These are phyloP conservation scores for Gymnoscopelus braueri DNA, from an alignment of 2,797 vertebrate species.

Conservation along the genomic window DNA sequence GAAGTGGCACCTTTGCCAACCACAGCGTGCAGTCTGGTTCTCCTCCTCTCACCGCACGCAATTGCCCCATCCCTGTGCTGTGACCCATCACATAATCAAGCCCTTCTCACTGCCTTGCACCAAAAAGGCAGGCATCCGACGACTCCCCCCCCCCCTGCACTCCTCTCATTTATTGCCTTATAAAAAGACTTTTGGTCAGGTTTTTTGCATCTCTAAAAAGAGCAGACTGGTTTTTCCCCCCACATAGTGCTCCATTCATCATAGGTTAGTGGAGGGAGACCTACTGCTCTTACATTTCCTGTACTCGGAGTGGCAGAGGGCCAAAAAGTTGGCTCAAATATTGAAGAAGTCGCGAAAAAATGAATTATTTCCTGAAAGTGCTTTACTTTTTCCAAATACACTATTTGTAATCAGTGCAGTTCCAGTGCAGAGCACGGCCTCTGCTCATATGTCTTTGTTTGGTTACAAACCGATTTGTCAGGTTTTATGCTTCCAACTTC, in stretches of 20 bases:
- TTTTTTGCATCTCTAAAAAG: conserved; percentile 89
- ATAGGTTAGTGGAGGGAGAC: conserved; percentile 84
- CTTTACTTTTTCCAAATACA: conserved; percentile 40
- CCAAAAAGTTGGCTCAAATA: conserved; percentile 89
- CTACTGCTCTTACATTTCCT: conserved; percentile 88
- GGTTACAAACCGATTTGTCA: conserved; percentile 73
- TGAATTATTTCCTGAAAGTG: conserved; percentile 89
- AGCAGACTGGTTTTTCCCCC: conserved; percentile 83
- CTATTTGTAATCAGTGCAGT: conserved; percentile 59
- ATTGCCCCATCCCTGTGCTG: conserved; percentile 43
- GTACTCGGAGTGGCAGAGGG: conserved; percentile 87
- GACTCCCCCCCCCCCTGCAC: conserved; percentile 44
- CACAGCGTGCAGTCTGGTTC: conserved; percentile 62
- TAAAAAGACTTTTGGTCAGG: conserved; percentile 78
- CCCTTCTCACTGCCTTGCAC: conserved; percentile 65
- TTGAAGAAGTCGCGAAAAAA: conserved; percentile 76
- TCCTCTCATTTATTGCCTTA: conserved; percentile 84
- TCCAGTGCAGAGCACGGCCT: conserved; percentile 28
- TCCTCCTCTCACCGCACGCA: conserved; percentile 66
- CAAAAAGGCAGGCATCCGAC: conserved; percentile 67
- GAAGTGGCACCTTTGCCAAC: conserved; percentile 75
- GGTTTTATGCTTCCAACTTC: conserved; percentile 70
- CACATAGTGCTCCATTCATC: conserved; percentile 98
- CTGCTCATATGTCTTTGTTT: conserved; percentile 68
- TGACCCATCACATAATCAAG: conserved; percentile 72